Percentiles rank a stretch among this genome's conserved stretches.
Evolutionary conservation across 2,113 vertebrate genomes (phyloP).

Genomic region (Thinocorus orbignyianus): DNA sequence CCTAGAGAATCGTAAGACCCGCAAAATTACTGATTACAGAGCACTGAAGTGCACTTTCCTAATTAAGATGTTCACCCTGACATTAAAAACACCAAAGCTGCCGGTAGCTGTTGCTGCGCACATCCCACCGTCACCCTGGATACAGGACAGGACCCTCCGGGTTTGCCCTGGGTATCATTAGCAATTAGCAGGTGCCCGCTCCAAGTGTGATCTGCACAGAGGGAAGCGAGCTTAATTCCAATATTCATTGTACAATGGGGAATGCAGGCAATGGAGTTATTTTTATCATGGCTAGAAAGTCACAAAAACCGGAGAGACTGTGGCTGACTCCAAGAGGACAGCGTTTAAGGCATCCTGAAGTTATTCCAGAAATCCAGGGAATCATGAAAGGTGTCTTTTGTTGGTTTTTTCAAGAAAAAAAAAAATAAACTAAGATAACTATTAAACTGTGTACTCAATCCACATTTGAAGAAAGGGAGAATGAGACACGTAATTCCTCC

Average conservation of each 20-base stretch:
- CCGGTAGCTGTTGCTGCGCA: not conserved
- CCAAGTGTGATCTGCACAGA: not conserved
- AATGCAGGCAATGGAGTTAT: accelerated
- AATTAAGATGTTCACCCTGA: not conserved
- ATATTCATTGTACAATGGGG: not conserved
- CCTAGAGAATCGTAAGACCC: not conserved
- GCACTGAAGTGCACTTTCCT: not conserved
- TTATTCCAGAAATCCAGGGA: not conserved
- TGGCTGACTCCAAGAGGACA: not conserved
- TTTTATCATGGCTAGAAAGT: not conserved
- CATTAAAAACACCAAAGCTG: not conserved
- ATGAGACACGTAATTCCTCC: not conserved
- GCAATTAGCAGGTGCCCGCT: not conserved
- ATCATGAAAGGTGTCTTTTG: not conserved
- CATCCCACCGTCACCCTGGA: not conserved
- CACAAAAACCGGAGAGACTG: not conserved
- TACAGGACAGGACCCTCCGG: not conserved
- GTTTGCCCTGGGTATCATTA: not conserved
- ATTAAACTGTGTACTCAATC: not conserved
- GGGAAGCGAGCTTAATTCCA: not conserved
- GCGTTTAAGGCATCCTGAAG: not conserved
- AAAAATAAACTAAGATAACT: not conserved
- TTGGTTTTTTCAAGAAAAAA: not conserved
- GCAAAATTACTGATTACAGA: not conserved
- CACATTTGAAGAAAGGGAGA: not conserved